Conservation (phyloP, 2,888 invertebrate genomes). For the Amblyteles armatorius region DNA sequence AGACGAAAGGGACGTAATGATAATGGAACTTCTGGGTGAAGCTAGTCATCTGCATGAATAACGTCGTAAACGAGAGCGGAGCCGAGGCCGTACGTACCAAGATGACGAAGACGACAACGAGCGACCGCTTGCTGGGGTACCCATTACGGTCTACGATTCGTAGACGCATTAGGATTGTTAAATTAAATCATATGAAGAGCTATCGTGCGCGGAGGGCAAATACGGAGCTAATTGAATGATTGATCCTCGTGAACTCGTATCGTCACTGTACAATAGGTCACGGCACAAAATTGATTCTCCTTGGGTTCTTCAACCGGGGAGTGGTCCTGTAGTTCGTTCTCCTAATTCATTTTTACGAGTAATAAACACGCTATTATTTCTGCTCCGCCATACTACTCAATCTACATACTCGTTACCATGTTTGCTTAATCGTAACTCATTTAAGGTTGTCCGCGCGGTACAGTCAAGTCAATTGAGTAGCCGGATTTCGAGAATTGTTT, state of each 20-base stretch:
- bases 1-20: slow-evolving; percentile 33
- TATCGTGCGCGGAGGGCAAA: slow-evolving; percentile 73
- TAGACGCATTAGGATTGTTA: slow-evolving; percentile 77
- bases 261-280: slow-evolving; percentile 37
- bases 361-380: slow-evolving; percentile 1
- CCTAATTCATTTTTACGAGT: background rate
- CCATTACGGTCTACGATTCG: slow-evolving; percentile 49
- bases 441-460: background rate
- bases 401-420: background rate
- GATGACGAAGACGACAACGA: slow-evolving; percentile 39
- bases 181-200: slow-evolving; percentile 81
- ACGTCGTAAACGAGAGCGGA: slow-evolving; percentile 34
- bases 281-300: background rate
- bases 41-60: slow-evolving; percentile 22
- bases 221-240: slow-evolving; percentile 82
- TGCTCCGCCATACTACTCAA: background rate
- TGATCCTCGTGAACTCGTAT: slow-evolving; percentile 71
- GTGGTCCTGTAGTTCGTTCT: background rate
- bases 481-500: too few species aligned
- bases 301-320: background rate
- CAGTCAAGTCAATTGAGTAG: too few species aligned
- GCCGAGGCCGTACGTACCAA: slow-evolving; percentile 18
- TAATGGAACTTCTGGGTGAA: slow-evolving; percentile 34
- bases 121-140: slow-evolving; percentile 19
- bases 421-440: background rate